Conservation (phyloP, 2,797 vertebrate genomes). For the Oreonectes daqikongensis region DNA sequence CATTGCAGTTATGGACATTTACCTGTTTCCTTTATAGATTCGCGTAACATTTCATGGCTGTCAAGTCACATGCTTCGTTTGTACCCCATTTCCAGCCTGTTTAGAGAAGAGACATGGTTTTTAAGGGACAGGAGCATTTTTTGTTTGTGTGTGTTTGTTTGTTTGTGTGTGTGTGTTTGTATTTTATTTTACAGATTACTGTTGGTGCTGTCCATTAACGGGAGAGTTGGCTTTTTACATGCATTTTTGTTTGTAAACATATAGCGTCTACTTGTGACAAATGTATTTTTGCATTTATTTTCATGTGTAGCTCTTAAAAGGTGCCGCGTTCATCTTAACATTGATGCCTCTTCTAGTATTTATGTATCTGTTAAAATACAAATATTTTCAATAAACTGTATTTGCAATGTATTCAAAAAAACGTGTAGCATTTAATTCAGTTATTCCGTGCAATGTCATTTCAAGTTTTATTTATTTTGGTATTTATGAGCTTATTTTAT, state of each 20-base stretch:
- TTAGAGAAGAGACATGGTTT: conserved; percentile 46
- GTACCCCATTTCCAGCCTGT: background rate
- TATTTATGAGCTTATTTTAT: background rate
- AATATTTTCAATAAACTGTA: conserved; percentile 50
- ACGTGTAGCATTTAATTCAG: background rate
- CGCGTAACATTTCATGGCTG: background rate
- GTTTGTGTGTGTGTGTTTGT: conserved; percentile 39
- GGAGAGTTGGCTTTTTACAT: conserved; percentile 6
- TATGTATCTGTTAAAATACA: conserved; percentile 54
- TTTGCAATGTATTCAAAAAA: conserved; percentile 31
- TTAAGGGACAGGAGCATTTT: background rate
- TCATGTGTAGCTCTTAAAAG: conserved; percentile 52
- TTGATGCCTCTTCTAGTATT: conserved; percentile 58
- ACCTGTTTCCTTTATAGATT: conserved; percentile 15
- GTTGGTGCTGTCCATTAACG: background rate
- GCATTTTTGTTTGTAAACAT: conserved; percentile 19
- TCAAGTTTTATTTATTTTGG: background rate
- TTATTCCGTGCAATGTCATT: background rate
- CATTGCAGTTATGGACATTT: conserved; percentile 12
- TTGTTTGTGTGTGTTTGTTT: conserved; percentile 31
- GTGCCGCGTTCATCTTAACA: conserved; percentile 25
- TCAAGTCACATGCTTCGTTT: background rate
- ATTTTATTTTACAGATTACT: conserved; percentile 8
- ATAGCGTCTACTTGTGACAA: conserved; percentile 51
- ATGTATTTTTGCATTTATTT: conserved; percentile 53